Conservation (phyloP, 2,888 invertebrate species). For the Hemithea aestivaria region DNA sequence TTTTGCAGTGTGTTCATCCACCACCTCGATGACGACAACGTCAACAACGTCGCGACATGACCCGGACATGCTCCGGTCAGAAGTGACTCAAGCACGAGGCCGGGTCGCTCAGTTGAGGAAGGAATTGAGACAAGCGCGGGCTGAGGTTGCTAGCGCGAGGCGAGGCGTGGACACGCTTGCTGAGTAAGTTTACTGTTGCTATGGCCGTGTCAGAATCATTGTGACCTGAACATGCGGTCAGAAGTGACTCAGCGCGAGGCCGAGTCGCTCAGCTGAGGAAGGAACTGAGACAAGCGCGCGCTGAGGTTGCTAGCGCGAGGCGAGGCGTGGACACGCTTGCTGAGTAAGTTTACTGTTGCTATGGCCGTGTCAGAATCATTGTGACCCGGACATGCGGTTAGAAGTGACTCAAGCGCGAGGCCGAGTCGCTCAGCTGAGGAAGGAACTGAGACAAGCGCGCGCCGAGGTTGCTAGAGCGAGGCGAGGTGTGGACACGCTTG, state of each 20-base stretch:
- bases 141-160: slow-evolving; percentile 94
- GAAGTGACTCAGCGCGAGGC: slow-evolving; percentile 94
- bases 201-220: no score
- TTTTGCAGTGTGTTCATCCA: slow-evolving; percentile 88
- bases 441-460: slow-evolving; percentile 93
- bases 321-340: slow-evolving; percentile 95
- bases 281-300: slow-evolving; percentile 93
- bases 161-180: slow-evolving; percentile 95
- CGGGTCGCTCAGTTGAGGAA: slow-evolving; percentile 92
- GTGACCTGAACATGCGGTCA: slow-evolving; percentile 95
- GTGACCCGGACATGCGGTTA: slow-evolving; percentile 95
- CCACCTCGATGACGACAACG: slow-evolving; percentile 82
- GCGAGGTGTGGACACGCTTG: slow-evolving; percentile 93
- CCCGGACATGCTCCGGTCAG: slow-evolving; percentile 94
- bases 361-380: no score
- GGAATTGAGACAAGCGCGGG: slow-evolving; percentile 93
- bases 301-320: slow-evolving; percentile 94
- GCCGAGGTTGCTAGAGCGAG: slow-evolving; percentile 95
- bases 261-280: slow-evolving; percentile 92
- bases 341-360: slow-evolving; percentile 80
- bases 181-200: slow-evolving; percentile 80
- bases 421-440: slow-evolving; percentile 91
- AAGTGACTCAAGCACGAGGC: slow-evolving; percentile 93
- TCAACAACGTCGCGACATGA: slow-evolving; percentile 95
- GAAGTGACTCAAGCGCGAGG: slow-evolving; percentile 94